These are phyloP conservation scores for Caradrina kadenii DNA, from an alignment of 2,888 invertebrate genomes.

Conservation along the genomic window DNA sequence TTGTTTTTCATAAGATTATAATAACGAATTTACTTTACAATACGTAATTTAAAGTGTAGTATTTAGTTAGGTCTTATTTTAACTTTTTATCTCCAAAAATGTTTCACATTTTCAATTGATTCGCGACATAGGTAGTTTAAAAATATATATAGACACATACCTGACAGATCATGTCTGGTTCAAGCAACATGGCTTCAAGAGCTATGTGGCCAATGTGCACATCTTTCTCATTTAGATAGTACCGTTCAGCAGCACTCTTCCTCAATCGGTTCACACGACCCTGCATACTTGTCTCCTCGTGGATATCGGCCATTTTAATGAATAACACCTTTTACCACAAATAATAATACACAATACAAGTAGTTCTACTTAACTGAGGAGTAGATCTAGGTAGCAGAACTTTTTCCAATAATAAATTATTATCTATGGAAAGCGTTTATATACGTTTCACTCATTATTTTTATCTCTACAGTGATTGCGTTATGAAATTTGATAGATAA, in stretches of 20 bases:
- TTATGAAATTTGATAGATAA: conserved; percentile 28
- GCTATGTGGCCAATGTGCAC: conserved; percentile 75
- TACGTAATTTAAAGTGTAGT: neutral
- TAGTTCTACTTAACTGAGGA: conserved; percentile 7
- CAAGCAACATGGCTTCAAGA: conserved; percentile 70
- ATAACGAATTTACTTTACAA: neutral
- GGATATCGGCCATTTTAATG: conserved; percentile 59
- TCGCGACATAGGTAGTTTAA: neutral
- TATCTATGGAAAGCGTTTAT: conserved; percentile 37
- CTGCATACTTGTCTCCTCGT: conserved; percentile 57
- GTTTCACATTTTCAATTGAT: neutral
- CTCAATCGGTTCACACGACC: conserved; percentile 66
- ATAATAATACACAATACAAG: conserved; percentile 16
- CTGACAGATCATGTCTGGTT: conserved; percentile 68
- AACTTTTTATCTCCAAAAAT: neutral
- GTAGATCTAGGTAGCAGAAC: conserved; percentile 2
- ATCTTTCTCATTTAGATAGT: conserved; percentile 66
- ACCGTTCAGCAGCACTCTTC: conserved; percentile 67
- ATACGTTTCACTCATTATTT: conserved; percentile 37
- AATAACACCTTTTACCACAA: conserved; percentile 27
- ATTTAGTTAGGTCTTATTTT: neutral
- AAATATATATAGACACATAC: conserved; percentile 45
- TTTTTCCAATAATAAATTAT: conserved; percentile 22
- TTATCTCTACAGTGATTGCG: conserved; percentile 44
- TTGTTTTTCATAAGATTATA: neutral